Conservation (phyloP, 2,113 vertebrate genomes). For the Campylomormyrus numenius region DNA sequence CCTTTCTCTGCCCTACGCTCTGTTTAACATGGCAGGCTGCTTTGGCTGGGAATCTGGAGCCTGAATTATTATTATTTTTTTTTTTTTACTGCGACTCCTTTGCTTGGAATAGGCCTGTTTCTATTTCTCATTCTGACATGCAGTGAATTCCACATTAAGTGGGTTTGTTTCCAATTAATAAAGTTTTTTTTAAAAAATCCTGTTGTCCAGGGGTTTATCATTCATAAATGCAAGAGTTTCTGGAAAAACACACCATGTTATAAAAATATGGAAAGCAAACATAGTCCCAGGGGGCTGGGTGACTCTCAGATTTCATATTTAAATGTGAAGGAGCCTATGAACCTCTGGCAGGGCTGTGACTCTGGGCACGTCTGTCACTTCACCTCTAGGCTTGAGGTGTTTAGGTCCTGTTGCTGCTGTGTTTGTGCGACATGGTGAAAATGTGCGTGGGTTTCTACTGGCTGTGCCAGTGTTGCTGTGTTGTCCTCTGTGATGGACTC, state of each 20-base stretch:
- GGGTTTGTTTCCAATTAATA: neutral
- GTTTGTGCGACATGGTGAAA: too few species aligned
- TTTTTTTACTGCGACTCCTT: neutral
- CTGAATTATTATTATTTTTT: neutral
- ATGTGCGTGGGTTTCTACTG: neutral
- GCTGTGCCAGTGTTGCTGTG: neutral
- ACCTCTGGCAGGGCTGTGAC: neutral
- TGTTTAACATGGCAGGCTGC: neutral
- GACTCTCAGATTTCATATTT: neutral
- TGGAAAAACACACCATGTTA: neutral
- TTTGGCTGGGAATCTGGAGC: neutral
- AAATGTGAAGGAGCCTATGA: neutral
- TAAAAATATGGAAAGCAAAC: neutral
- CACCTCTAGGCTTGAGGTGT: neutral
- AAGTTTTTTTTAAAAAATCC: neutral
- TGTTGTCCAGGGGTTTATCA: neutral
- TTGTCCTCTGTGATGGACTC: neutral
- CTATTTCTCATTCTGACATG: neutral
- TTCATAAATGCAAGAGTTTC: neutral
- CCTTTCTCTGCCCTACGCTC: neutral
- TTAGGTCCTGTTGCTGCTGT: neutral
- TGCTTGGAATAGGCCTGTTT: neutral
- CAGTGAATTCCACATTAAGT: neutral
- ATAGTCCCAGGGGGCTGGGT: neutral
- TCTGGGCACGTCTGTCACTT: neutral